Base-by-base conservation (phyloP, 2,888 invertebrate genomes). In the Invenusta paracnida region DNA sequence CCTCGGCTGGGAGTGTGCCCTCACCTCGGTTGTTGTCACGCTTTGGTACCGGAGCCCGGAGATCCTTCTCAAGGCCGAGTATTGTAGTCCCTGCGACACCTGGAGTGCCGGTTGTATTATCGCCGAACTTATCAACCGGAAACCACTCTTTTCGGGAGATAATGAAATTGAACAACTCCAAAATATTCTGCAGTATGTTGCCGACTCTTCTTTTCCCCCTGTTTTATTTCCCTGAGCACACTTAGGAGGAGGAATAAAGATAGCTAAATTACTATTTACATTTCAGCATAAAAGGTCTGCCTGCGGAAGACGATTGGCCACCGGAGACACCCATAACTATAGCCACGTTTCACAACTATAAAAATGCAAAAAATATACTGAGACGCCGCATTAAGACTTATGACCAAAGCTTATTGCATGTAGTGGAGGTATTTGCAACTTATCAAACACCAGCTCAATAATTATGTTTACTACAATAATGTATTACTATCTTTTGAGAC, bases 21-120 rank as follows among this genome's bases (percentile, higher is more conserved):
- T 85, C 17, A 84, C 86, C 1, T 83, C 86, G 2, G 84, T 31
- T 5, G 86, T 86, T 27, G 86, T 86, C 1, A 86, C 86, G 2
- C 31, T 86, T 0, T 86, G 86, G 86, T 86, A 86, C 30, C 66
- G 86, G 28, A 27, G 84, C 11, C 86, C 86, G 1, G 86, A 86
- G 30, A 82, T 86, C 2, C 11, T 86, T 28, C 25, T 86, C n/a
- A 31, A 67, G 25, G 2, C 30, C 1, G 25, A 27, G 1, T 86
- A 86, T 25, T 11, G 28, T 27, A 30, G 84, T 30, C 29, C 86
- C 1, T 86, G 84, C 67, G 86, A 86, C 66, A 67, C 85, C 5
- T 86, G 86, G 86, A 48, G 84, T 25, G 73, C 66, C 25, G 86
- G 86, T 0, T 86, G 83, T 29, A 86, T 86, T 11, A 86, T 86